Base-by-base conservation (phyloP, 2,113 vertebrate genomes). In the Cephalopholis sonnerati region DNA sequence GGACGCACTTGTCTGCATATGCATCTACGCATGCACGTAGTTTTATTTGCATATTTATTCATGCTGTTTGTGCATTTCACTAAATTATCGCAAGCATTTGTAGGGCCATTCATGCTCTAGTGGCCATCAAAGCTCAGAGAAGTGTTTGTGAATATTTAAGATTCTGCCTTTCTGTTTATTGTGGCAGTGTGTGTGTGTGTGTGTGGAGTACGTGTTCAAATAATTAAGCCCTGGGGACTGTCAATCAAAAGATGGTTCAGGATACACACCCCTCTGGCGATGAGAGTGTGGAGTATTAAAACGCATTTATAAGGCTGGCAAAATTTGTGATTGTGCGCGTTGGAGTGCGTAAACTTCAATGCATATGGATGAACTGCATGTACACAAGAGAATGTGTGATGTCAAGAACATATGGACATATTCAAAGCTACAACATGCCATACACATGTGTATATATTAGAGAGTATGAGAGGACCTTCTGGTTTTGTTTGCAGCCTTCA, bases 221-320 rank as follows among this genome's bases (percentile, higher is more conserved):
- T 89, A 91, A 91, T 89, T 86, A 89, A 84, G 0, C 79, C 68
- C 73, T 46, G 27, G 65, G 83, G 76, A 86, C 36, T 78, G 81
- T 78, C 86, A 88, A 87, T 83, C 85, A 84, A 59, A 82, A 82
- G 54, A 64, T 54, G 7, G 62, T 67, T 79, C 55, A 79, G 46
- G 63, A 82, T 82, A 36, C 61, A 79, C 67, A 68, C 64, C 58
- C 70, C 76, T 72, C 39, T 64, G 58, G 74, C 44, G n/a, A 83
- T 36, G 65, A 81, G 71, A 73, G 20, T 17, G 24, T 48, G 36
- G 46, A 64, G n/a, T 61, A 59, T 5, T 82, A 63, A 77, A 81
- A 50, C 0, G 2, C 54, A 36, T 69, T 87, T 89, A 79, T 65
- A 86, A 76, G 44, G 22, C 27, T 61, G 25, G n/a, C 13, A 69